Evolutionary conservation across 2,113 vertebrate species (phyloP).

Genomic region (Paedocypris sp.): DNA sequence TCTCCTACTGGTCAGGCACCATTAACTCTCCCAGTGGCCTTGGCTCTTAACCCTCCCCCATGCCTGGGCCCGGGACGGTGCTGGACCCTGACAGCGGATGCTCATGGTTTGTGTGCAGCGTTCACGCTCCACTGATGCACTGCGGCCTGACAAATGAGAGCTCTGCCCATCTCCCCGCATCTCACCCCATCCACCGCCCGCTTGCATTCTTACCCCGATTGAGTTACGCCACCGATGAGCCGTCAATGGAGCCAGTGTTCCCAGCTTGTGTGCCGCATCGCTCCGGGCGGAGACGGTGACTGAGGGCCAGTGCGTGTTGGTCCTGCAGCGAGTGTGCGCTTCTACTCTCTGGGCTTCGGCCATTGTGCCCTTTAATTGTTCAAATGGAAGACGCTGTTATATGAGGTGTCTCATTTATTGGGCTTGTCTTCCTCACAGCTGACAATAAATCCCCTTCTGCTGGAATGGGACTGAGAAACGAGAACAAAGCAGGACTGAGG

Average conservation of each 20-base stretch:
- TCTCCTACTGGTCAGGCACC: slow-evolving; percentile 28
- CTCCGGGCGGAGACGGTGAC: not conserved
- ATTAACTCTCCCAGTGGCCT: slow-evolving; percentile 32
- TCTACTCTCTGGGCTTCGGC: not conserved
- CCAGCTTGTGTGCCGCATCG: not conserved
- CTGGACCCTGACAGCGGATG: slow-evolving; percentile 24
- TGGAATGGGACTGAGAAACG: slow-evolving; percentile 14
- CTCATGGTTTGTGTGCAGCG: slow-evolving; percentile 2
- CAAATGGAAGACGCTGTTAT: slow-evolving; percentile 27
- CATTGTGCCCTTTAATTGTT: slow-evolving; percentile 25
- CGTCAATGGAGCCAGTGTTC: slow-evolving; percentile 6
- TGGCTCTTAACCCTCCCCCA: slow-evolving; percentile 29
- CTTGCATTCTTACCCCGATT: slow-evolving; percentile 3
- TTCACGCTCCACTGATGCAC: slow-evolving; percentile 26
- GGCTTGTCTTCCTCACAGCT: slow-evolving; percentile 16
- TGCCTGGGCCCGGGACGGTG: slow-evolving; percentile 3
- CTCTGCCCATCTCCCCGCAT: not conserved
- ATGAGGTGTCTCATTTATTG: slow-evolving; percentile 26
- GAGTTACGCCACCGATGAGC: slow-evolving; percentile 10
- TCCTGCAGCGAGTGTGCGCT: not conserved
- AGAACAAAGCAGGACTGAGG: slow-evolving; percentile 27
- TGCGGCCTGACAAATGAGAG: slow-evolving; percentile 21
- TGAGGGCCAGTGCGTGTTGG: slow-evolving; percentile 12
- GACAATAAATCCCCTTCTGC: slow-evolving; percentile 12
- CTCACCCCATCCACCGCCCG: slow-evolving; percentile 6